Evolutionary conservation across 2,797 vertebrate species (phyloP), one percentile per base, ranked within the genome.

Genomic region (Pygocentrus nattereri): DNA sequence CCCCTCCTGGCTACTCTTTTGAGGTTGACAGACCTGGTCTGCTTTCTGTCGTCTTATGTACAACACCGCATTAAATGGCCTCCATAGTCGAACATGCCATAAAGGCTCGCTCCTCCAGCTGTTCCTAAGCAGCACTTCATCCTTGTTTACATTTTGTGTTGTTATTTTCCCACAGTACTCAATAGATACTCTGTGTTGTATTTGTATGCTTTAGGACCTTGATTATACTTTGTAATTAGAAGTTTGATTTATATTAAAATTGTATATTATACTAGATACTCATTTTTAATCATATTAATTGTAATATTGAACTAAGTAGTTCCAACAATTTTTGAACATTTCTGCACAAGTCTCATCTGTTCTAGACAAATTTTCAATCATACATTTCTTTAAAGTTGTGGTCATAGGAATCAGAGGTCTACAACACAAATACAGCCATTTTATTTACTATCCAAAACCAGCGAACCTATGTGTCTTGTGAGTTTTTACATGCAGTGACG

Each of bases 141-240:
- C 93, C 93, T 93, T 94, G 93, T 93, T 94, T 94, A 92, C 91
- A 89, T 93, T 92, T 93, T 91, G 91, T 91, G 90, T 92, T 89
- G 90, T 90, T 59, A 13, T 62, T 88, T 89, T 90, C 88, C 89
- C 61, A 54, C 73, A 78, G 70, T 75, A 88, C 88, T 67, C 62
- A 47, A 88, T 89, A 91, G 79, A 81, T 74, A 31, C 61, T 27
- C 56, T 83, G 64, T 83, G 12, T 64, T 83, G 72, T 76, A 54
- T 76, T 13, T 25, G 21, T 56, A 84, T 25, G 10, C 72, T 68
- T 77, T 56, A 74, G 21, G 25, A 49, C 31, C 67, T 59, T 84
- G 73, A 3, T 70, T 12, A 23, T 54, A 58, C 10, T 19, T 38
- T 56, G 21, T 73, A 77, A 61, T 68, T 77, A 56, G 59, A 54